Base-by-base conservation (phyloP, 2,888 invertebrate genomes). In the Thymelicus sylvestris region DNA sequence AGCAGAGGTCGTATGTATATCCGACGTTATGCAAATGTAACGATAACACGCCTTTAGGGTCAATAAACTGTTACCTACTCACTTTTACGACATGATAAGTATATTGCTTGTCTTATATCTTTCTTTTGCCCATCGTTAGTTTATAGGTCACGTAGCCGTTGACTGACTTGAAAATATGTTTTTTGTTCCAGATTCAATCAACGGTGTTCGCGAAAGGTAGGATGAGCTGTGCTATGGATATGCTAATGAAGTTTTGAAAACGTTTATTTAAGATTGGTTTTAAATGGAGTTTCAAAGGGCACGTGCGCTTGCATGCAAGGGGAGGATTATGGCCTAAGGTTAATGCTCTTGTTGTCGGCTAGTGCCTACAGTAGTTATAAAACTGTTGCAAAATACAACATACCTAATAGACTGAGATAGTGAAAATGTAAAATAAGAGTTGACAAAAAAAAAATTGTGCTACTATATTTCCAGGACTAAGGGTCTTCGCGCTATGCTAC, bases 21-120 rank as follows among this genome's bases (percentile, higher is more conserved):
- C 80, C 81, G 78, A 84, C 86, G 86, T 85, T 89, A 92, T 92
- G 91, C 90, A 91, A 92, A 92, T 92, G 86, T 88, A 84, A 91
- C 88, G 91, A 91, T 92, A 92, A 91, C 90, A 86, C 82, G 86
- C 84, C 86, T 91, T 91, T 87, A 91, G 91, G 87, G 91, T 89
- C 91, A 90, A 91, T 93, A 92, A 91, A 93, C 88, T 89, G 88
- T 88, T 91, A 89, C 90, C 86, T 88, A 84, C 90, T 88, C 86
- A 85, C 79, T 84, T 91, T 92, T 92, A 92, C 84, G 91, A 88
- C 86, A 90, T 82, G 91, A 92, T 92, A 92, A 92, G 90, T 92
- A 90, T 89, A 91, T 90, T 91, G 88, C 86, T 81, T 76, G 82
- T 84, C 84, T 86, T 80, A 82, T 85, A 81, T 79, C 80, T 79